phyloP scores from a whole-genome alignment of 2,797 vertebrate genomes.

The Helostoma temminkii region DNA sequence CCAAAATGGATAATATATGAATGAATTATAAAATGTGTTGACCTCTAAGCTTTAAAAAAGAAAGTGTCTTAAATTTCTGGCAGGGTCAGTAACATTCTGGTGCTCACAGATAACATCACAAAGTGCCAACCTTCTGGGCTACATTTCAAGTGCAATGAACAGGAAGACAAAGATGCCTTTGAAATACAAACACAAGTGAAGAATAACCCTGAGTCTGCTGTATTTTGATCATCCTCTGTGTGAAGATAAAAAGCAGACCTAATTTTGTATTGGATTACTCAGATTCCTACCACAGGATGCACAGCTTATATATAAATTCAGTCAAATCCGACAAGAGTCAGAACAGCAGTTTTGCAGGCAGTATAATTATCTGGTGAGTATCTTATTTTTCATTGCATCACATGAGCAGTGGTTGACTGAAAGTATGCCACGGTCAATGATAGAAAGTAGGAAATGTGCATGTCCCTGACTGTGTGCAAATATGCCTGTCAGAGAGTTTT shows the following conservation, averaged over 20 bases:
- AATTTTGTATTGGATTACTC: conserved; percentile 48
- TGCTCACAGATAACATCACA: conserved; percentile 87
- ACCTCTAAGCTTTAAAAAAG: conserved; percentile 84
- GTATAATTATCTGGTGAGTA: conserved; percentile 5
- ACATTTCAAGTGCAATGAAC: conserved; percentile 87
- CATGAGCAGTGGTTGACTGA: neutral
- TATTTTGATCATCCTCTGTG: conserved; percentile 79
- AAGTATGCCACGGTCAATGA: neutral
- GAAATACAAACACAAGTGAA: conserved; percentile 74
- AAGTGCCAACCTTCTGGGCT: conserved; percentile 81
- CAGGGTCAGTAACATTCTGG: conserved; percentile 79
- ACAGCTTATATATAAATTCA: conserved; percentile 21
- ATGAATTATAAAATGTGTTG: conserved; percentile 21
- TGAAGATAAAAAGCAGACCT: conserved; percentile 57
- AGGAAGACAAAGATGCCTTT: conserved; percentile 89
- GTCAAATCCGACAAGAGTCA: conserved; percentile 2
- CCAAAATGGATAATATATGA: conserved; percentile 36
- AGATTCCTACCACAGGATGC: conserved; percentile 40
- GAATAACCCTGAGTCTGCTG: conserved; percentile 78
- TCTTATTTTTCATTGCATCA: conserved; percentile 5
- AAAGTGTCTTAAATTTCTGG: conserved; percentile 87
- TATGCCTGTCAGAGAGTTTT: conserved; percentile 16
- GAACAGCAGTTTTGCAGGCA: neutral
- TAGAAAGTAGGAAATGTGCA: conserved; percentile 44
- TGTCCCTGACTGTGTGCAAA: conserved; percentile 55